These are phyloP conservation scores for Salmo trutta DNA, from an alignment of 2,797 vertebrate genomes.

Conservation along the genomic window DNA sequence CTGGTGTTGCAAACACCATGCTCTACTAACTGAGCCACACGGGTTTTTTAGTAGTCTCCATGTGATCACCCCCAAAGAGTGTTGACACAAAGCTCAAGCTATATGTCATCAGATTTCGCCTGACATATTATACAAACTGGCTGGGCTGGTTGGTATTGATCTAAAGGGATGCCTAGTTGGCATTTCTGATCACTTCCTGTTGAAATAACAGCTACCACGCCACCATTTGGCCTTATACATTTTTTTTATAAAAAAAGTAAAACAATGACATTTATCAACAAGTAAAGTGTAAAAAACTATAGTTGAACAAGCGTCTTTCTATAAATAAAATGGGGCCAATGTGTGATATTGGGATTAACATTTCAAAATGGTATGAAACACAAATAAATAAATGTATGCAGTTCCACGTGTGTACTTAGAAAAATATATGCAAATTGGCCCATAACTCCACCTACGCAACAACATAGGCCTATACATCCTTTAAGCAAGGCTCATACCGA, in stretches of 20 bases:
- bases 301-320: too few species aligned
- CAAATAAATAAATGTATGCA: too few species aligned
- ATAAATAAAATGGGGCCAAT: too few species aligned
- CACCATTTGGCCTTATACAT: background rate
- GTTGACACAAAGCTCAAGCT: slow-evolving; percentile 50
- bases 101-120: slow-evolving; percentile 63
- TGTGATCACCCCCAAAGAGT: background rate
- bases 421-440: too few species aligned
- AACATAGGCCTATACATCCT: too few species aligned
- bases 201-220: background rate
- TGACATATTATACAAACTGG: slow-evolving; percentile 68
- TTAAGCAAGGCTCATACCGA: too few species aligned
- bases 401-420: too few species aligned
- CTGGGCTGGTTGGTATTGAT: slow-evolving; percentile 46
- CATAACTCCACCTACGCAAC: too few species aligned
- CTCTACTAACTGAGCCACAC: too few species aligned
- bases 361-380: too few species aligned
- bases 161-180: slow-evolving; percentile 13
- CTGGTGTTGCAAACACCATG: too few species aligned
- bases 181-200: background rate
- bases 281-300: background rate
- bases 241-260: background rate
- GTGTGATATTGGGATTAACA: too few species aligned
- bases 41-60: slow-evolving; percentile 27
- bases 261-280: background rate